These are phyloP conservation scores for Hyperoplus lanceolatus DNA, from an alignment of 2,797 vertebrate species.

Conservation along the genomic window DNA sequence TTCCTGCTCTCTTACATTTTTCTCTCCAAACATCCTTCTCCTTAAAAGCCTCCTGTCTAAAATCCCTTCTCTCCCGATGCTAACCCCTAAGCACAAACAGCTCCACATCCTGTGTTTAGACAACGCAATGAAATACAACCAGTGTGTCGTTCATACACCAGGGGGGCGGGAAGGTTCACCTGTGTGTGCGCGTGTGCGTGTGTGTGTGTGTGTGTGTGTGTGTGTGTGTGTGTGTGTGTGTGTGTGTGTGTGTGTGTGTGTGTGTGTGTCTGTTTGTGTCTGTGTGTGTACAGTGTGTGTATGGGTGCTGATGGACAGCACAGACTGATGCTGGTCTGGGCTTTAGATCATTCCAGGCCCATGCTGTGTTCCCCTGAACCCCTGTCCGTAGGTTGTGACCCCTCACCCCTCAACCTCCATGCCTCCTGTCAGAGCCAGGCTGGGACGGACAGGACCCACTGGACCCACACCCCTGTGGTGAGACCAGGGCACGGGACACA, in stretches of 20 bases:
- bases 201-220: slow-evolving; percentile 18
- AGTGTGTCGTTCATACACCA: slow-evolving; percentile 61
- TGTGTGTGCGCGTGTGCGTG: slow-evolving; percentile 12
- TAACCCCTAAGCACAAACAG: slow-evolving; percentile 77
- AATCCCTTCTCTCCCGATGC: slow-evolving; percentile 66
- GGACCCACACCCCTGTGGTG: slow-evolving; percentile 65
- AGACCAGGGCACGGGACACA: slow-evolving; percentile 39
- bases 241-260: slow-evolving; percentile 13
- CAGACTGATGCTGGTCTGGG: slow-evolving; percentile 77
- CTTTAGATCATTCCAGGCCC: slow-evolving; percentile 79
- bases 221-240: slow-evolving; percentile 10
- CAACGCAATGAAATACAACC: slow-evolving; percentile 79
- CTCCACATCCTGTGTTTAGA: slow-evolving; percentile 80
- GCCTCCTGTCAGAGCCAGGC: slow-evolving; percentile 69
- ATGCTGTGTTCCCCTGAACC: slow-evolving; percentile 80
- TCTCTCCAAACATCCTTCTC: slow-evolving; percentile 60
- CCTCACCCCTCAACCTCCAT: slow-evolving; percentile 43
- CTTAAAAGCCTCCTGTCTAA: slow-evolving; percentile 72
- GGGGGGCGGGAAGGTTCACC: slow-evolving; percentile 21
- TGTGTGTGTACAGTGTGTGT: slow-evolving; percentile 14
- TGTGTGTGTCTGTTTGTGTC: slow-evolving; percentile 9
- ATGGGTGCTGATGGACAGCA: slow-evolving; percentile 73
- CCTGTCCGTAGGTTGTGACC: slow-evolving; percentile 66
- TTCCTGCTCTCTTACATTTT: slow-evolving; percentile 60
- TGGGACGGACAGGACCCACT: slow-evolving; percentile 59